Evolutionary conservation across 2,888 invertebrate species (phyloP), one percentile per base, ranked within the genome.

Genomic region (Allolobophora icterica): DNA sequence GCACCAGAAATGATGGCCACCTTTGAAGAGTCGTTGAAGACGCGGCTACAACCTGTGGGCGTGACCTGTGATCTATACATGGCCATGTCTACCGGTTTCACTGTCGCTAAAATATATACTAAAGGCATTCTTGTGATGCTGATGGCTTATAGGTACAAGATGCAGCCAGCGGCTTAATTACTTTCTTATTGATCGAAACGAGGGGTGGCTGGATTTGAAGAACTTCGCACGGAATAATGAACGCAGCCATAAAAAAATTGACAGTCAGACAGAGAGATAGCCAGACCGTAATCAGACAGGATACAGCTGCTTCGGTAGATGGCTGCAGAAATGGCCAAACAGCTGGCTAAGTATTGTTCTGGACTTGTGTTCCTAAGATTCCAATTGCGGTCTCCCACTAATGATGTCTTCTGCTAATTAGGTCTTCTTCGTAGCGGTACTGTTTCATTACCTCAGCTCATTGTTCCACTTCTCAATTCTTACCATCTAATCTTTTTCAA

Each of bases 101-200:
- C 30, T 71, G 30, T 71, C 30, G 71, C 71, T 71, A 8, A 13
- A 71, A 71, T 71, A n/a, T 71, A 71, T 71, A 71, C 71, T 13
- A 24, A 24, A 52, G 30, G 71, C 15, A 71, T 11, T 71, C n/a
- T 30, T 71, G n/a, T 71, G 71, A 30, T n/a, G n/a, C 71, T 71
- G 13, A 71, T 71, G 71, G n/a, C n/a, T 71, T 71, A 24, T 24
- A 3, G 15, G 17, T 13, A 52, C 19, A 52, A n/a, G 71, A 71
- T n/a, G 71, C 71, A 71, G 71, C 71, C 71, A n/a, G 71, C n/a
- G 71, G 30, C 71, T n/a, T 71, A n/a, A 71, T 71, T 71, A 71
- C n/a, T 71, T 71, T 71, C n/a, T n/a, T 71, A 71, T 71, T n/a
- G 71, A 71, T n/a, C n/a, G 71, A 71, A 30, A 71, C 6, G 71